A percentile compares a stretch with the other conserved stretches of the same genome.
These are phyloP conservation scores for Colius striatus DNA, from an alignment of 2,113 vertebrate species.

Conservation along the genomic window DNA sequence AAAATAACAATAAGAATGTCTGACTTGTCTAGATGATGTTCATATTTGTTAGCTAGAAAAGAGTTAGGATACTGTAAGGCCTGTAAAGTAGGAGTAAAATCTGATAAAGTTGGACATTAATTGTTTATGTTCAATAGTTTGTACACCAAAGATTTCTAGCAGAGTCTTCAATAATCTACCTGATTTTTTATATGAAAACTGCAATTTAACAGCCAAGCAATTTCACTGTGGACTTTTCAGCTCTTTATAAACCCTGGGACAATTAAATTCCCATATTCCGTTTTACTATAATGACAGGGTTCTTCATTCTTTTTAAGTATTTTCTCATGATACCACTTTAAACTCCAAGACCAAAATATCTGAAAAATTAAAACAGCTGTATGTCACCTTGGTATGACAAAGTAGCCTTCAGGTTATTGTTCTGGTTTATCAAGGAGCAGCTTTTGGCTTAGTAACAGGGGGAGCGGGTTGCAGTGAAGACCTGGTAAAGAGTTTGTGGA, in stretches of 20 bases:
- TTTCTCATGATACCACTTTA: not conserved
- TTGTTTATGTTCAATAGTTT: not conserved
- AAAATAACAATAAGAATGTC: not conserved
- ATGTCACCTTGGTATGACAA: not conserved
- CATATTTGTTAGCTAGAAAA: not conserved
- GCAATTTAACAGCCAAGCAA: not conserved
- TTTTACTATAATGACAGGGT: not conserved
- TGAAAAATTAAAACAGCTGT: not conserved
- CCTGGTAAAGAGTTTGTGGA: too few species aligned
- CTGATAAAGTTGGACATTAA: not conserved
- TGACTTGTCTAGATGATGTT: not conserved
- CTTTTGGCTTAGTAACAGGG: too few species aligned
- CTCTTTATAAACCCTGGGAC: too few species aligned
- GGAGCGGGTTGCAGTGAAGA: too few species aligned
- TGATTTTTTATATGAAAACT: not conserved
- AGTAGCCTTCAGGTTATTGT: not conserved
- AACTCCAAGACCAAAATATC: not conserved
- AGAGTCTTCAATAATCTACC: not conserved
- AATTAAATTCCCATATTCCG: not conserved
- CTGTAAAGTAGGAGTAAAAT: not conserved
- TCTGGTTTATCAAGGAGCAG: too few species aligned
- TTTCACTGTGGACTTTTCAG: not conserved
- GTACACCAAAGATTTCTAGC: not conserved
- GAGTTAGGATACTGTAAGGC: not conserved
- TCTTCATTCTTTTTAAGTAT: not conserved